Evolutionary conservation across 2,888 invertebrate genomes (phyloP).

Genomic region (Xestia xanthographa): DNA sequence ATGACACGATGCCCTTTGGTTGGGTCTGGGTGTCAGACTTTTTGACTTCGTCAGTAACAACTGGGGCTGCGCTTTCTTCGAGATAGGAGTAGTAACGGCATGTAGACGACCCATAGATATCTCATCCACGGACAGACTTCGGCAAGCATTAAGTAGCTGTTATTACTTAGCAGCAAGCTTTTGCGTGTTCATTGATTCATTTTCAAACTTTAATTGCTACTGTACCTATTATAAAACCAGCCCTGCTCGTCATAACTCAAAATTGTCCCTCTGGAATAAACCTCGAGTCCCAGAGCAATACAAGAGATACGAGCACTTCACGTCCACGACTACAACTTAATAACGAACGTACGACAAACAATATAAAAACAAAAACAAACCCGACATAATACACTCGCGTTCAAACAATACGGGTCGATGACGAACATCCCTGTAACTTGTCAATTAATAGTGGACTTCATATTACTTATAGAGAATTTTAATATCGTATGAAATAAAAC

Average conservation of each 20-base stretch:
- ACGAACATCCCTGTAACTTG: background rate
- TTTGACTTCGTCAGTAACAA: background rate
- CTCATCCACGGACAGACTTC: background rate
- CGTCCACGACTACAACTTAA: background rate
- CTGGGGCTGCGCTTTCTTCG: background rate
- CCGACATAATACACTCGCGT: background rate
- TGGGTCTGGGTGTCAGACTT: background rate
- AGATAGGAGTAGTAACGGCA: background rate
- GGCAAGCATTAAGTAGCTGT: background rate
- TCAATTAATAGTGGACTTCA: too few relatives aligned
- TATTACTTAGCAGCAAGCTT: background rate
- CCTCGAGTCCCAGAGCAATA: background rate
- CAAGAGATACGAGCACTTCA: too few relatives aligned
- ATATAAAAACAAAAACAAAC: background rate
- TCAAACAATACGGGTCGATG: background rate
- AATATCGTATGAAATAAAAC: too few relatives aligned
- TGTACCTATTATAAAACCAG: background rate
- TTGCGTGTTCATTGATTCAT: background rate
- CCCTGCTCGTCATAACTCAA: too few relatives aligned
- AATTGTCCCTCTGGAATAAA: background rate
- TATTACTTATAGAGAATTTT: too few relatives aligned
- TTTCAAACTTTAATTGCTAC: background rate
- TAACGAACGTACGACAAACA: background rate
- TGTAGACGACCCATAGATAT: background rate
- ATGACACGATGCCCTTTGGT: too few relatives aligned